Conservation (phyloP, 2,797 vertebrate genomes). For the Streptopelia turtur region DNA sequence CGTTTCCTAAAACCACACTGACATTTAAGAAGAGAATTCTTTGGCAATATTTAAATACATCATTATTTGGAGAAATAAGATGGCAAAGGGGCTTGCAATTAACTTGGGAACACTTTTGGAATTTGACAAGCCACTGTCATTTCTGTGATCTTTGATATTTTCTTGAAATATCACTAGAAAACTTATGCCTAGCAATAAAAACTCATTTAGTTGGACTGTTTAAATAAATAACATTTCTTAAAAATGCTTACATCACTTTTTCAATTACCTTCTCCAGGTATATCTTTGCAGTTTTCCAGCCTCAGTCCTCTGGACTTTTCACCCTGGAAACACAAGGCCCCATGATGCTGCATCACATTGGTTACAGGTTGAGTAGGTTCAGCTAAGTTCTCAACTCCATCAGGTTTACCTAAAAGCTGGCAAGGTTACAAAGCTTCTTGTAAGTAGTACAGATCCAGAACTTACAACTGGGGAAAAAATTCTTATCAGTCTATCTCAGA, state of each 20-base stretch:
- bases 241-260: not conserved
- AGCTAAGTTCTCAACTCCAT: slow-evolving; percentile 83
- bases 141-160: slow-evolving; percentile 48
- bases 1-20: slow-evolving; percentile 33
- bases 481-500: not conserved
- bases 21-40: slow-evolving; percentile 49
- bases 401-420: slow-evolving; percentile 77
- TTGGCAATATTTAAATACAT: slow-evolving; percentile 20
- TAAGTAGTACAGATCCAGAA: slow-evolving; percentile 10
- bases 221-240: slow-evolving; percentile 18
- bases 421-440: not conserved
- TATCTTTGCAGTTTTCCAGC: slow-evolving; percentile 83
- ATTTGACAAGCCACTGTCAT: slow-evolving; percentile 33
- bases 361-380: slow-evolving; percentile 78
- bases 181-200: slow-evolving; percentile 19
- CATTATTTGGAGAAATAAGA: slow-evolving; percentile 29
- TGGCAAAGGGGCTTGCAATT: slow-evolving; percentile 42
- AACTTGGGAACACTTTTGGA: slow-evolving; percentile 22
- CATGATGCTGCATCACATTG: slow-evolving; percentile 76
- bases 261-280: slow-evolving; percentile 82
- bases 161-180: slow-evolving; percentile 43
- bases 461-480: not conserved
- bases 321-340: slow-evolving; percentile 76
- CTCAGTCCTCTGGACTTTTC: slow-evolving; percentile 82
- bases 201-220: not conserved